Evolutionary conservation across 1,140 invertebrate species (phyloP), one percentile per base, ranked within the genome.

Genomic region (Dryas iulia): DNA sequence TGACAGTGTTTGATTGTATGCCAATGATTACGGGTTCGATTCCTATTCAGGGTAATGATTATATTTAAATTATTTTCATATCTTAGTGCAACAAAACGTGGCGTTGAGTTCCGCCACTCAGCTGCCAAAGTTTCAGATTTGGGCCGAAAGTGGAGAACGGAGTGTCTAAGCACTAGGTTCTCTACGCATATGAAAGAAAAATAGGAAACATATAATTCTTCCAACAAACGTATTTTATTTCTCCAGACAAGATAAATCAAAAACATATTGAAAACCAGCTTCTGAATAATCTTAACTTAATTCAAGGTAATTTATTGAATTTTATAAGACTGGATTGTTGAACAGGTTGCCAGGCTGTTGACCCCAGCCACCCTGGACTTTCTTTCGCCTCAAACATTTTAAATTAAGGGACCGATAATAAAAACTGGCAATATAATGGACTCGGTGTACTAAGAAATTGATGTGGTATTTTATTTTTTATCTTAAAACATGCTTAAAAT

Each of bases 401-500:
- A 73, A 73, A 68, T 69, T 69, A 73, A 69, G 71, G 71, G 59
- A 65, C 71, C 66, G 59, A 69, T 66, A 35, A 69, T 58, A 73
- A 72, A 73, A 73, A 73, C 69, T 71, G 59, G 63, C 61, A 35
- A 47, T 30, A 61, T 64, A 65, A 70, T 26, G 57, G 35, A 52
- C 31, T 47, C 12, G 60, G 59, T 28, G 56, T 56, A 11, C 39
- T 14, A 65, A 60, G 11, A 11, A 8, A 26, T 70, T 24, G 68
- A 70, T 56, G 47, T 39, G 57, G 62, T 26, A 53, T 54, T 35
- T 59, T 31, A 31, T 1, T 10, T 18, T 47, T 39, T 47, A 18
- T 10, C 8, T 3, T 5, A 7, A 18, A 3, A 11, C 8, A 21
- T 47, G n/a, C 7, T 47, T 7, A 21, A 1, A 47, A 47, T 47